Conservation (phyloP, 2,113 vertebrate species). For the Pterocles burchelli region DNA sequence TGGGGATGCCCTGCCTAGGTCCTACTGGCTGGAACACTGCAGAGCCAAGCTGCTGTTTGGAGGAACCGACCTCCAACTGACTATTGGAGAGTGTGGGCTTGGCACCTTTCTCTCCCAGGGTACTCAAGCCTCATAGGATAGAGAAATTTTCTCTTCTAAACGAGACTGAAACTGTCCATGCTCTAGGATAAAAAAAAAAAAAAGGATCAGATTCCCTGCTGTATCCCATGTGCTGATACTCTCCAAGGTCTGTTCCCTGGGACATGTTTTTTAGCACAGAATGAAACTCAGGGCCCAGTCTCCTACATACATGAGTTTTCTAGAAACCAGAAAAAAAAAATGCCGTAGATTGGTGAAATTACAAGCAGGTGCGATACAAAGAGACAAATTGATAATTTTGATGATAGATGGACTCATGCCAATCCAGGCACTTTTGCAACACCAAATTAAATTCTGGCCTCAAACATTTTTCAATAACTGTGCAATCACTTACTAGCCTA, state of each 20-base stretch:
- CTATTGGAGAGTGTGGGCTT: neutral
- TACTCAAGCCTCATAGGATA: neutral
- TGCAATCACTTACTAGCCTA: neutral
- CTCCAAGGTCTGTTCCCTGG: neutral
- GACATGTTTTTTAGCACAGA: neutral
- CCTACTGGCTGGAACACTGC: neutral
- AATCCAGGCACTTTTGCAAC: neutral
- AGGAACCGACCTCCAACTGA: neutral
- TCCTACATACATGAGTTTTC: rapidly evolving
- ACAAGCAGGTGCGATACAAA: neutral
- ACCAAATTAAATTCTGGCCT: neutral
- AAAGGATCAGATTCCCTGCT: rapidly evolving
- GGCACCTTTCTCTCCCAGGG: neutral
- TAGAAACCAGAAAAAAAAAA: neutral
- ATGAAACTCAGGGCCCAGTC: neutral
- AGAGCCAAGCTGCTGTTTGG: neutral
- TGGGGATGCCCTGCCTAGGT: neutral
- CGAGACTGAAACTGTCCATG: neutral
- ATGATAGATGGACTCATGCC: neutral
- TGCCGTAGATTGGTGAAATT: neutral
- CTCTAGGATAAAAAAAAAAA: neutral
- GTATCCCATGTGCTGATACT: neutral
- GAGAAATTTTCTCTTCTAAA: neutral
- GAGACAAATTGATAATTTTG: neutral
- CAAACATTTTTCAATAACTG: neutral